Percentiles rank a stretch among this genome's conserved stretches.
These are phyloP conservation scores for Helostoma temminkii DNA, from an alignment of 2,797 vertebrate species.

Conservation along the genomic window DNA sequence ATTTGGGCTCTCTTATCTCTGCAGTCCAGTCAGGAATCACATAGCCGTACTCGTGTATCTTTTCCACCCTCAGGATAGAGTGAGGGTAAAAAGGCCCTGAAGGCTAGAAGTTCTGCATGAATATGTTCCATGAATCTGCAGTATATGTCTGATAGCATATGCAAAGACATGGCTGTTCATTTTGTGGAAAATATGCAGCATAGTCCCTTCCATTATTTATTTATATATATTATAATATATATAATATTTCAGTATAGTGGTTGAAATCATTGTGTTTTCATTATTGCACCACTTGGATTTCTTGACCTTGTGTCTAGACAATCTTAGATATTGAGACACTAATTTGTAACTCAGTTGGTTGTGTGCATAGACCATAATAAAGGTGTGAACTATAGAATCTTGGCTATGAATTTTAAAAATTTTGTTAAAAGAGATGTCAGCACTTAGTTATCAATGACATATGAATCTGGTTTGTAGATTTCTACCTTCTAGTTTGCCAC, in stretches of 20 bases:
- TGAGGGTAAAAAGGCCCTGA: constrained; percentile 62
- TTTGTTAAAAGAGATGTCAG: too few relatives aligned
- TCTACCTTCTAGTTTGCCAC: not conserved
- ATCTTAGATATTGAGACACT: too few relatives aligned
- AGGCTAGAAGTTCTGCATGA: constrained; percentile 69
- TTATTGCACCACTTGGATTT: too few relatives aligned
- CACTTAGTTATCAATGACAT: constrained; percentile 5
- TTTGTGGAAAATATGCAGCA: constrained; percentile 31
- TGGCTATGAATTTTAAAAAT: too few relatives aligned
- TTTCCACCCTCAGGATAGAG: constrained; percentile 66
- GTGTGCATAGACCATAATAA: too few relatives aligned
- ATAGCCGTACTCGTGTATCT: constrained; percentile 82
- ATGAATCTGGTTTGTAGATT: not conserved
- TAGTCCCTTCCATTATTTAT: constrained; percentile 16
- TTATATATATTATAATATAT: constrained; percentile 18
- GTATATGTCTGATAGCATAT: constrained; percentile 55
- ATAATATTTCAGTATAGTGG: constrained; percentile 7
- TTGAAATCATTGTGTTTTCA: not conserved
- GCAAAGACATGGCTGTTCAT: too few relatives aligned
- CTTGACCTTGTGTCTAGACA: too few relatives aligned
- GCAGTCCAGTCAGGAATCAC: constrained; percentile 82
- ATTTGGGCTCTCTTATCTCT: constrained; percentile 86
- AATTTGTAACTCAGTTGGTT: too few relatives aligned
- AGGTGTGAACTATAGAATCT: too few relatives aligned
- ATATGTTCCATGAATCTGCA: constrained; percentile 65